Evolutionary conservation across 2,113 vertebrate genomes (phyloP), one percentile per base, ranked within the genome.

Genomic region (Noturus placidus): DNA sequence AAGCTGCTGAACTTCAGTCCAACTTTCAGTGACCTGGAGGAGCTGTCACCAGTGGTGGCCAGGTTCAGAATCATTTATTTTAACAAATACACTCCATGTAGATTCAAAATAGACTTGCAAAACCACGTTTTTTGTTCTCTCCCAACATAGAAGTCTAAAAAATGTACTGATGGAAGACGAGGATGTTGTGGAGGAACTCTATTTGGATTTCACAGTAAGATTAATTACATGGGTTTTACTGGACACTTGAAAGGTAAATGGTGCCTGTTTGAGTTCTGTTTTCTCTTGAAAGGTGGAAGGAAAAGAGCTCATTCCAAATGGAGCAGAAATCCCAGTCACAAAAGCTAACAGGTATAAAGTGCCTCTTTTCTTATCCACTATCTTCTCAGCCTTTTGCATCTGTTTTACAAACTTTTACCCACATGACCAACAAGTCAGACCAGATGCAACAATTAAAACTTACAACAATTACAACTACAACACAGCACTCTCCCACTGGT

Each of bases 191-290:
- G 89, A 93, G 15, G n/a, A 0, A 35, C 65, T 90, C n/a, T 76
- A 65, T 42, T 30, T 90, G 72, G 10, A 93, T 90, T 96, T 96
- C 83, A 93, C 85, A 38, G 95, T 96, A 93, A 92, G 93, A 83
- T 74, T 38, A 83, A 46, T 65, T 63, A 6, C 1, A 52, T 14
- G 19, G 13, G 5, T 67, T 50, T 42, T 59, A 15, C 83, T 79
- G 10, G 50, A 38, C 11, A 69, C 17, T 69, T 70, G 19, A 22
- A 6, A 35, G 20, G 4, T 57, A 11, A 33, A 20, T 20, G 4
- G 10, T 65, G 46, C 5, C n/a, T 63, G 10, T 35, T 22, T 9
- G 22, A 82, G 13, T 86, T 17, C 17, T 15, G 13, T 65, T 81
- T 33, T 74, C 22, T 80, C 65, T 61, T 61, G 42, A 46, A 46